phyloP scores from a whole-genome alignment of 2,888 invertebrate genomes.

The Luffia ferchaultella region DNA sequence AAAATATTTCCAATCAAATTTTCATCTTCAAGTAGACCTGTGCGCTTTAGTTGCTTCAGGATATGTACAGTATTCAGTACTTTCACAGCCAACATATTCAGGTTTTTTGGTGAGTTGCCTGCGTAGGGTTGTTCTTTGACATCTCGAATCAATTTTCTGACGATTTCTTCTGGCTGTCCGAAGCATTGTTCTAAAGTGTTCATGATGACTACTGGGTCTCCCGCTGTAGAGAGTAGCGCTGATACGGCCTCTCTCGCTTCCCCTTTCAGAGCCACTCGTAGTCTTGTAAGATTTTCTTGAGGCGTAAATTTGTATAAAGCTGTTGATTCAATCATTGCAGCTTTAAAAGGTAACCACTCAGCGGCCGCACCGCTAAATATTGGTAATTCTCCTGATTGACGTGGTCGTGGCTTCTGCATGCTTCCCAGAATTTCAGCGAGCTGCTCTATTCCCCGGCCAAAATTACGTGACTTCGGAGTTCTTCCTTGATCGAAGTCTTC shows the following conservation, averaged over 20 bases:
- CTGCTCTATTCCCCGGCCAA: neutral
- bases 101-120: neutral
- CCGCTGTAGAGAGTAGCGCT: neutral
- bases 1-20: neutral
- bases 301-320: neutral
- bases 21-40: neutral
- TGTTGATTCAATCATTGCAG: neutral
- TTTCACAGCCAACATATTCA: neutral
- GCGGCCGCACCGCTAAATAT: neutral
- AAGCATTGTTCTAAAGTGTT: neutral
- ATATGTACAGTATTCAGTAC: neutral
- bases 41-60: neutral
- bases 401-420: neutral
- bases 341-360: neutral
- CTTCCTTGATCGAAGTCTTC: neutral
- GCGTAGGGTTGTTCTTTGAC: neutral
- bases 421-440: neutral
- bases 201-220: neutral
- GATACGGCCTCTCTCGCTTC: neutral
- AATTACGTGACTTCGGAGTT: neutral
- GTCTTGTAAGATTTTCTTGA: neutral
- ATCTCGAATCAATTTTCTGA: neutral
- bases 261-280: neutral
- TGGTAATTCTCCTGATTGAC: neutral
- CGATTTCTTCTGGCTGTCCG: neutral